These are phyloP conservation scores for Habrosyne pyritoides DNA, from an alignment of 2,888 invertebrate genomes.

Conservation along the genomic window DNA sequence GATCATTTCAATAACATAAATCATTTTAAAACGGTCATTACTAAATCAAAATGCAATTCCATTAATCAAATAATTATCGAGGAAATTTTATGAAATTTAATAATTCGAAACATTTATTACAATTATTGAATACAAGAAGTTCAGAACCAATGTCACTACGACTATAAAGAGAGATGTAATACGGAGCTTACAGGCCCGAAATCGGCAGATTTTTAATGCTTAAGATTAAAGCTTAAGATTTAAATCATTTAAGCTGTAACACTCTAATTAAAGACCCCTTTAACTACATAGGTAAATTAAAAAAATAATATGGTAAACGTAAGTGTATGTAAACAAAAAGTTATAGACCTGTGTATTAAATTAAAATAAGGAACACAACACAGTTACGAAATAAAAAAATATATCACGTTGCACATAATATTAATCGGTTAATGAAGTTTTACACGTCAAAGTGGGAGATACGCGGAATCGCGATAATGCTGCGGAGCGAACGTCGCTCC, in stretches of 20 bases:
- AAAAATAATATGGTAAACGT: too few relatives aligned
- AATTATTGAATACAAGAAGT: not conserved
- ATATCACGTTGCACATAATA: not conserved
- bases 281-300: not conserved
- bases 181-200: not conserved
- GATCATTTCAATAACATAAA: not conserved
- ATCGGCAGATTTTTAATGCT: constrained; percentile 11
- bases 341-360: constrained; percentile 6
- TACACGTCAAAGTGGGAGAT: constrained; percentile 44
- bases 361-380: constrained; percentile 9
- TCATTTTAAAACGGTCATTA: not conserved
- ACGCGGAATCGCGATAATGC: constrained; percentile 32
- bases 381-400: constrained; percentile 24
- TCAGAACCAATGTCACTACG: not conserved
- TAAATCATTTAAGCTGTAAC: constrained; percentile 12
- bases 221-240: constrained; percentile 12
- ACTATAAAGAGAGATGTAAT: not conserved
- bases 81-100: not conserved
- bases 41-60: not conserved
- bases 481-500: constrained; percentile 53
- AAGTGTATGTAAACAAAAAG: not conserved
- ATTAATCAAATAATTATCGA: not conserved
- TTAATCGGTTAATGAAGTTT: not conserved
- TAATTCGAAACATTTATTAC: too few relatives aligned
- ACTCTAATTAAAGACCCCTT: constrained; percentile 9